Base-by-base conservation (phyloP, 2,113 vertebrate genomes). In the Sapayoa aenigma region DNA sequence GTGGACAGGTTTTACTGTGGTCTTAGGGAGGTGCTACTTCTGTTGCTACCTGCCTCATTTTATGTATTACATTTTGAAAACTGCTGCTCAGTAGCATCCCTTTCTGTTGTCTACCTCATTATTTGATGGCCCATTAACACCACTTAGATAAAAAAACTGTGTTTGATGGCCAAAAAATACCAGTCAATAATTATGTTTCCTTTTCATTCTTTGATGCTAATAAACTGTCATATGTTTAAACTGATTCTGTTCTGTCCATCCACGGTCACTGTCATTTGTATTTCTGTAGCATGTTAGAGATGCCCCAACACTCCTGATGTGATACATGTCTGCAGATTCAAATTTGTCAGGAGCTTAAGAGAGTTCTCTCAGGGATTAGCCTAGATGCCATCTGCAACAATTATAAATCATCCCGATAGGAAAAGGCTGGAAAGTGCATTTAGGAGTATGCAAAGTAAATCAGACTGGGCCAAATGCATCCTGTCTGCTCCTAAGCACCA, bases 321-420 rank as follows among this genome's bases (percentile, higher is more conserved):
- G 62, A 65, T 82, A 42, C 19, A 8, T 18, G 67, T 67, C 87
- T 84, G 50, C 84, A 89, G 87, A 87, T 31, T 62, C 71, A 83
- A 74, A 90, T 85, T 28, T 85, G 39, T 80, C 87, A 93, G 75
- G 30, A 84, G 56, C 71, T 73, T 46, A 66, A 69, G 47, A 69
- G 78, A 89, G n/a, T 83, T 93, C 87, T 89, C 91, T 62, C 25
- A 27, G 84, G 78, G 89, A 95, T 91, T 74, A 89, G 71, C 91
- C 75, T 19, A 77, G 84, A 79, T 1, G 0, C 87, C 75, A 83
- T 77, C 91, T 89, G 62, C 93, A 95, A 91, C 84, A 93, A 90
- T 90, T 94, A 80, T 59, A 95, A 94, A 85, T 94, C 87, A 94
- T 77, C 75, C 89, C 1, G 2, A 82, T 60, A 56, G 69, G 49